Evolutionary conservation across 2,888 invertebrate species (phyloP).

Genomic region (Gisinianus flammeolus): DNA sequence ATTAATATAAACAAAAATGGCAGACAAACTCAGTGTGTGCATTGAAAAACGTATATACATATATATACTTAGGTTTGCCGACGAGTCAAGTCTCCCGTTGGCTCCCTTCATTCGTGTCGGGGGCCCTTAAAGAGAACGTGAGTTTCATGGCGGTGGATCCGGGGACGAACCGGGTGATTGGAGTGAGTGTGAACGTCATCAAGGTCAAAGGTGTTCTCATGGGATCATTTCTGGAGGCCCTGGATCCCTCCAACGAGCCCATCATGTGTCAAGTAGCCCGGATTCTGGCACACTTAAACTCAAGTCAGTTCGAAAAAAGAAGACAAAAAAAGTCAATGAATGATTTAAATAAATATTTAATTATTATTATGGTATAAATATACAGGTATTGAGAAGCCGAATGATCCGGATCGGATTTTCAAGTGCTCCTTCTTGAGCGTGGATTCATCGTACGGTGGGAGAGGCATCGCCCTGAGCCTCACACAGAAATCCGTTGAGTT

Average conservation of each 20-base stretch:
- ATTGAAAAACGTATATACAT: too few species aligned
- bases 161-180: constrained; percentile 45
- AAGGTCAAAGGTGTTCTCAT: constrained; percentile 31
- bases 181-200: constrained; percentile 46
- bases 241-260: constrained; percentile 38
- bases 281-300: constrained; percentile 38
- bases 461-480: constrained; percentile 45
- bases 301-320: constrained; percentile 35
- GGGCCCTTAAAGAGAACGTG: constrained; percentile 39
- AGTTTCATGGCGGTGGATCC: constrained; percentile 44
- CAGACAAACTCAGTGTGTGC: too few species aligned
- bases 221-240: constrained; percentile 31
- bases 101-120: constrained; percentile 43
- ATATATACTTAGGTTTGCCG: constrained; percentile 34
- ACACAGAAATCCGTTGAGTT: constrained; percentile 41
- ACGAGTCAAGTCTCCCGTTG: constrained; percentile 39
- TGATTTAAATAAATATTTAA: too few species aligned
- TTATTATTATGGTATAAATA: too few species aligned
- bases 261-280: constrained; percentile 41
- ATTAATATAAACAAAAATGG: too few species aligned
- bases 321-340: too few species aligned
- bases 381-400: constrained; percentile 29
- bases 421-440: constrained; percentile 46
- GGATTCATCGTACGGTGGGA: constrained; percentile 44
- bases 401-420: constrained; percentile 25